Base-by-base conservation (phyloP, 2,113 vertebrate genomes). In the Addax nasomaculatus region DNA sequence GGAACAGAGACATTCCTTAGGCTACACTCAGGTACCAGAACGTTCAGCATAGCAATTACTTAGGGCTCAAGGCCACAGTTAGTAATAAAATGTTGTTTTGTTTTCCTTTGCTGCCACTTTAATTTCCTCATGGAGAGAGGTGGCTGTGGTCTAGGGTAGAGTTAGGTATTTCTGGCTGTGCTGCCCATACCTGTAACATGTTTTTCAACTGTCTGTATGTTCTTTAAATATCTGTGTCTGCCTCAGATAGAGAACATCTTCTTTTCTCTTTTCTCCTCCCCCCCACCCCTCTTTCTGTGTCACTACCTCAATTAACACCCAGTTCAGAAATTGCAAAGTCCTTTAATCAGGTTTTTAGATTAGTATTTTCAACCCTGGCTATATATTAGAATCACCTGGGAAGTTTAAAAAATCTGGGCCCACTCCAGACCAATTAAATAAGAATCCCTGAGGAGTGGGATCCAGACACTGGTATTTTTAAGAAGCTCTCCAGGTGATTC, bases 281-380 rank as follows among this genome's bases (percentile, higher is more conserved):
- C 14, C 25, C 21, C 10, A 53, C 10, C 80, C 17, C 84, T 90
- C 80, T 83, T 93, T 90, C 84, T 85, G n/a, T 60, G 91, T 91
- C 43, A 87, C 25, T 70, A 45, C 30, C 16, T 85, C 43, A 86
- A 58, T 43, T 19, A 89, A 91, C 33, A 89, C 25, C 53, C 45
- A 89, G 58, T 57, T 86, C 43, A 91, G 93, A 94, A 95, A 95
- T 47, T 13, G 86, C 49, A 33, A 86, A 78, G 64, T 80, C 39
- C 23, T 92, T 89, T 92, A 98, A 97, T 67, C 9, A 85, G 97
- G 92, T 97, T 98, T 97, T 92, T 70, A 97, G 94, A 96, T 90
- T 49, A 94, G 60, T 47, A 60, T 96, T 95, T 36, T 89, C 16
- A 88, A 79, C 7, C 30, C 53, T 78, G 45, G 78, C 11, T 73